These are phyloP conservation scores for Parapristionchus giblindavisi DNA, from an alignment of 2,888 invertebrate genomes.

Conservation along the genomic window DNA sequence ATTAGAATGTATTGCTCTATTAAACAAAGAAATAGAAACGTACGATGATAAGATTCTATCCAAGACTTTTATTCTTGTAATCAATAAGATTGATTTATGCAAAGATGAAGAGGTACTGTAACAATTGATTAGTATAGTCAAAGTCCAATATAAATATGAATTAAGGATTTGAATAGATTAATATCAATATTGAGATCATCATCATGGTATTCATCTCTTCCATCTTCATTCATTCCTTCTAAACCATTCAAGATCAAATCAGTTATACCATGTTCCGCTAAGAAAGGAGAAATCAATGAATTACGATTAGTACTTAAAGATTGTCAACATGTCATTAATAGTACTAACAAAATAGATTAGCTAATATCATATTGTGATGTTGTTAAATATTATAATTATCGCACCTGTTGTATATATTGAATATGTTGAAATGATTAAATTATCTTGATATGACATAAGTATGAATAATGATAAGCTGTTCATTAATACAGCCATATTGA, in stretches of 20 bases:
- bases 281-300: constrained; percentile 48
- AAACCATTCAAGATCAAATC: constrained; percentile 53
- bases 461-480: too few relatives aligned
- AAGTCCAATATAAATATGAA: not conserved
- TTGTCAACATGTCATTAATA: not conserved
- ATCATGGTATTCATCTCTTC: constrained; percentile 33
- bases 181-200: not conserved
- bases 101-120: constrained; percentile 47
- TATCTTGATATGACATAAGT: too few relatives aligned
- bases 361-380: too few relatives aligned
- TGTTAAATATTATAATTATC: too few relatives aligned
- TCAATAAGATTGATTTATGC: constrained; percentile 61
- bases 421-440: too few relatives aligned
- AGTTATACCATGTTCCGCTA: constrained; percentile 54
- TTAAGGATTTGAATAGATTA: not conserved
- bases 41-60: constrained; percentile 52
- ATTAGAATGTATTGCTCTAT: constrained; percentile 61
- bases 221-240: constrained; percentile 50
- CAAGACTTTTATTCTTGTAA: constrained; percentile 58
- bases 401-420: too few relatives aligned
- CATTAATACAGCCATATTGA: too few relatives aligned
- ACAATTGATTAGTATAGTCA: too few relatives aligned
- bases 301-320: constrained; percentile 44
- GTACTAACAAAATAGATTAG: constrained; percentile 4
- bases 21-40: constrained; percentile 60